Percentiles rank a stretch among this genome's conserved stretches.
Conservation (phyloP, 2,888 invertebrate genomes). For the Mythimna loreyi region DNA sequence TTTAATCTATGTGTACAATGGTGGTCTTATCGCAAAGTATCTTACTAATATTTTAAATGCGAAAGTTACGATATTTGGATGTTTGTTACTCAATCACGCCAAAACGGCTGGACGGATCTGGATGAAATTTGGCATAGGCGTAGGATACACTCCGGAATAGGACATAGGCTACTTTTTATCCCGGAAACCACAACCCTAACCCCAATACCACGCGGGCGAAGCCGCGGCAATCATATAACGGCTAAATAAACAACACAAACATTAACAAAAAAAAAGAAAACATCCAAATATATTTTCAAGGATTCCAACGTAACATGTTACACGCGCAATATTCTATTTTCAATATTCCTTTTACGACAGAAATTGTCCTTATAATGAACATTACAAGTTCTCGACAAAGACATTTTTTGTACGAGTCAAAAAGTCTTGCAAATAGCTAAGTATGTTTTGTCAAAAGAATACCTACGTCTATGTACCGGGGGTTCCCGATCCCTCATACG, state of each 20-base stretch:
- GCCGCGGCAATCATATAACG: too few species aligned
- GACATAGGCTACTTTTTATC: too few species aligned
- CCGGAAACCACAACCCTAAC: too few species aligned
- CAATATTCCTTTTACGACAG: not conserved
- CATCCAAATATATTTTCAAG: not conserved
- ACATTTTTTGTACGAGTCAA: conserved; percentile 24
- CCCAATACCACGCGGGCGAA: too few species aligned
- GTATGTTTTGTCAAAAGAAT: conserved; percentile 23
- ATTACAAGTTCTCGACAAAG: conserved; percentile 32
- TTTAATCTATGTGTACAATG: too few species aligned
- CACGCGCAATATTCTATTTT: conserved; percentile 3
- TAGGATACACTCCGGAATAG: too few species aligned
- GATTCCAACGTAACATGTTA: not conserved
- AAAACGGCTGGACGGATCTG: too few species aligned
- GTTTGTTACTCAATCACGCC: too few species aligned
- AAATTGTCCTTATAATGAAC: conserved; percentile 13
- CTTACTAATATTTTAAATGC: too few species aligned
- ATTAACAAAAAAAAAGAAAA: not conserved
- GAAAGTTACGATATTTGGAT: too few species aligned
- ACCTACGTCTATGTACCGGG: not conserved
- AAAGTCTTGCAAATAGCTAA: conserved; percentile 25
- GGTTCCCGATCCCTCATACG: conserved; percentile 41
- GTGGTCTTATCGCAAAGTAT: too few species aligned
- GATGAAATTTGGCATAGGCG: too few species aligned
- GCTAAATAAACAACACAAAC: not conserved